phyloP scores from a whole-genome alignment of 2,888 invertebrate genomes.

The Nycteola revayana region DNA sequence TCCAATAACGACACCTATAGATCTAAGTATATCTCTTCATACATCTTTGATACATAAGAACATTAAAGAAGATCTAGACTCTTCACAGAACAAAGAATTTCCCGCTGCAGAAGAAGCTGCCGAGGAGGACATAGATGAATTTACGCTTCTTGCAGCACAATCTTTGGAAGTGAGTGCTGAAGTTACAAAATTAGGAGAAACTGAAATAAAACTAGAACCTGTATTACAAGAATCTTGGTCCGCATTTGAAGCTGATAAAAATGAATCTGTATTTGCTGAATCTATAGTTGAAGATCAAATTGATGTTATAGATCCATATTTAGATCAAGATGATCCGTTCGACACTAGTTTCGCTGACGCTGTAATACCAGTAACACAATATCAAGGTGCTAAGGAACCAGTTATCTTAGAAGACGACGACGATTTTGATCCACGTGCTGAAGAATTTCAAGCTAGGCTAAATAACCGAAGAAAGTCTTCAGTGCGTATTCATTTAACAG shows the following conservation, averaged over 20 bases:
- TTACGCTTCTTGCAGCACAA: conserved; percentile 89
- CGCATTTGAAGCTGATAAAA: conserved; percentile 83
- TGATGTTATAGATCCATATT: conserved; percentile 69
- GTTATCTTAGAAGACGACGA: conserved; percentile 72
- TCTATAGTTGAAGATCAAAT: conserved; percentile 72
- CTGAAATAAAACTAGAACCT: conserved; percentile 62
- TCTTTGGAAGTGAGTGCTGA: conserved; percentile 84
- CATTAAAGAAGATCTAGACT: conserved; percentile 42
- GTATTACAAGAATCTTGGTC: conserved; percentile 83
- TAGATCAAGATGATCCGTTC: conserved; percentile 89
- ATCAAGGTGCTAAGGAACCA: conserved; percentile 66
- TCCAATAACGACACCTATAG: conserved; percentile 86
- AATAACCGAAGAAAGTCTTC: conserved; percentile 75
- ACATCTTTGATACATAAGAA: conserved; percentile 76
- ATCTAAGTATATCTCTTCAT: conserved; percentile 85
- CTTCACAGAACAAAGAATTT: conserved; percentile 20
- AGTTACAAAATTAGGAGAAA: conserved; percentile 67
- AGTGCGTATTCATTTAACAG: conserved; percentile 84
- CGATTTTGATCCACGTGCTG: conserved; percentile 85
- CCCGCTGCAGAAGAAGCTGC: conserved; percentile 24
- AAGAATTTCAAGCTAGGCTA: conserved; percentile 70
- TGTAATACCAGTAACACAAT: conserved; percentile 79
- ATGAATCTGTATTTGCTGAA: conserved; percentile 69
- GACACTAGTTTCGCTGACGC: conserved; percentile 92
- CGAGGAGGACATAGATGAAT: conserved; percentile 88